Base-by-base conservation (phyloP, 2,888 invertebrate species). In the Harpalus rufipes region DNA sequence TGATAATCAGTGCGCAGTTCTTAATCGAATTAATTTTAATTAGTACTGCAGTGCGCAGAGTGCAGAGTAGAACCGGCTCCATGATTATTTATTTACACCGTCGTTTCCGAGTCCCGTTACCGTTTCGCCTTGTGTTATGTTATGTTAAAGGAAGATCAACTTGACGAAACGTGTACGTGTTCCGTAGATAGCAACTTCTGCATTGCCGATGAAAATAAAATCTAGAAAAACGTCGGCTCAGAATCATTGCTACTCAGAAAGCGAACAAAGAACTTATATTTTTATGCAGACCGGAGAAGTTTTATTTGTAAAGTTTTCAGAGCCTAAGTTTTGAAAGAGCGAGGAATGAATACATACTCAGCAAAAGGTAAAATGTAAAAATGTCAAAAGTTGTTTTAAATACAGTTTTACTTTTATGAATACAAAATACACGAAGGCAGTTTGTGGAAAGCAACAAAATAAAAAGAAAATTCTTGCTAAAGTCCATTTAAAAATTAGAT, bases 1-100 rank as follows among this genome's bases (percentile, higher is more conserved):
- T 32, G 12, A 32, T n/a, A 68, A 78, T 58, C 56, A 58, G 58
- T 25, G 82, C 68, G 44, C 82, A 68, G 72, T 72, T 82, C 82
- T 72, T 72, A 83, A 83, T 83, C 59, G 74, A 83, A 83, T 83
- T 83, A 61, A 83, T 76, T 74, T 76, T 83, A 74, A 83, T 83
- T 59, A 83, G 76, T 58, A 59, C 39, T 44, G 74, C 83, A 41
- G 56, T 18, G 58, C 41, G 59, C 59, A 39, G 39, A 83, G 72
- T 21, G 21, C 21, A 21, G 5, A 32, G 32, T 32, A 32, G 32
- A 32, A 32, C 61, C 83, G 76, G 74, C 74, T 74, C 68, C 25
- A 32, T 32, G 32, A 82, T 51, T 72, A 83, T 25, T 72, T 72
- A 82, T 56, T 82, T 65, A 44, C 61, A 61, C n/a, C 39, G 81